Base-by-base conservation (phyloP, 1,140 invertebrate genomes). In the Cotesia typhae region DNA sequence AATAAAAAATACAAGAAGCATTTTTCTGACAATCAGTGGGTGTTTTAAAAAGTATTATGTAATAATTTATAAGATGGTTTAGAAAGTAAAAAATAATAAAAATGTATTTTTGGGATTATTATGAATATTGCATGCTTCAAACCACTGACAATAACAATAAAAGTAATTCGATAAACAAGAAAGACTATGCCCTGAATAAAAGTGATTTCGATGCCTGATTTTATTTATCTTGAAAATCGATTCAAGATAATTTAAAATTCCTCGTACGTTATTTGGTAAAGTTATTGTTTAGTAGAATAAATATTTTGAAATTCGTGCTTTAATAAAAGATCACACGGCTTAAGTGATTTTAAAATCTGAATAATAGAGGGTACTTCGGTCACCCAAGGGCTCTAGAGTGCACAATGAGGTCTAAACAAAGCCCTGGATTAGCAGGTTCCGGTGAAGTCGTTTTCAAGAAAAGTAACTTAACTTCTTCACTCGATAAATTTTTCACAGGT, bases 241-340 rank as follows among this genome's bases (percentile, higher is more conserved):
- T n/a, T 28, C 6, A 61, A 53, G 1, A n/a, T 35, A 57, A 69
- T 37, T 12, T 14, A 61, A 36, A 20, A 51, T 61, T 70, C 47
- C 37, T n/a, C 47, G 10, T 41, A 6, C 17, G 14, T 28, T 35
- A 51, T 53, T 67, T 55, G 53, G 66, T 10, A 47, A 6, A 47
- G 41, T 47, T 47, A 47, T 47, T 47, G 6, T 47, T 47, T 47
- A 47, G 41, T 47, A 47, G 2, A 9, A 47, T 47, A 47, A 61
- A 35, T 41, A 28, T 61, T 14, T 57, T 36, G 28, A 65, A 65
- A 65, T 70, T 81, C 84, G 83, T 85, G 83, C 55, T 74, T 4
- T 69, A 74, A 85, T 84, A 85, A 85, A 84, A 9, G 78, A 17
- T 60, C 70, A 74, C 72, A 76, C 74, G 76, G 82, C 78, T 85